Base-by-base conservation (phyloP, 2,113 vertebrate genomes). In the Campylomormyrus numenius region DNA sequence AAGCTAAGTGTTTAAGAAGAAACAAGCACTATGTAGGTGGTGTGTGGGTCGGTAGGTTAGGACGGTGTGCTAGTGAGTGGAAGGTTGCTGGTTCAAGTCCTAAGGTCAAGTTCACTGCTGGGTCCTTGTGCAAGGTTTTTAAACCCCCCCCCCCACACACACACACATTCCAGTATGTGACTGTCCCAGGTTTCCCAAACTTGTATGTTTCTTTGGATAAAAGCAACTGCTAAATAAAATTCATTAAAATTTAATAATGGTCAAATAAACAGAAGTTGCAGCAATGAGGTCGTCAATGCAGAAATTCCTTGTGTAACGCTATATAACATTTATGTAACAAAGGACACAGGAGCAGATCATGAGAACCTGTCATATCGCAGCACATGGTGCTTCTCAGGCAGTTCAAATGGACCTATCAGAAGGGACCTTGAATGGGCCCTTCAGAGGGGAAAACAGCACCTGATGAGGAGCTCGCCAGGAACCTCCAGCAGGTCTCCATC, bases 401-500 rank as follows among this genome's bases (percentile, higher is more conserved):
- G 5, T 8, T 39, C 74, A 27, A 88, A 56, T 1, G 19, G 50
- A 5, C 3, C 24, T 35, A 50, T 31, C 15, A 31, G 86, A 10
- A n/a, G 27, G 8, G 53, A 19, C 42, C 19, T 74, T 62, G 56
- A 62, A 10, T 31, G 62, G 62, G 9, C 9, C 24, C 62, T 70
- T 70, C 9, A 3, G 62, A 31, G 19, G 19, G 45, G 15, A 6
- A 27, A 24, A 42, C 1, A n/a, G 11, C 48, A 97, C 97, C 95
- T 95, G 90, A 97, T 87, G 0, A 96, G 95, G 90, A 97, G 92
- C 90, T 97, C 96, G 24, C 95, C 95, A 5, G 94, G 80, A 80
- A 90, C 94, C 92, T 96, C 94, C 93, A 97, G 92, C 93, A 97
- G 94, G 89, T 98, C 95, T 31, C 97, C 97, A 77, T 97, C 97